Percentiles rank a stretch among this genome's conserved stretches.
Conservation (phyloP, 2,888 invertebrate species). For the Allophyes oxyacanthae region DNA sequence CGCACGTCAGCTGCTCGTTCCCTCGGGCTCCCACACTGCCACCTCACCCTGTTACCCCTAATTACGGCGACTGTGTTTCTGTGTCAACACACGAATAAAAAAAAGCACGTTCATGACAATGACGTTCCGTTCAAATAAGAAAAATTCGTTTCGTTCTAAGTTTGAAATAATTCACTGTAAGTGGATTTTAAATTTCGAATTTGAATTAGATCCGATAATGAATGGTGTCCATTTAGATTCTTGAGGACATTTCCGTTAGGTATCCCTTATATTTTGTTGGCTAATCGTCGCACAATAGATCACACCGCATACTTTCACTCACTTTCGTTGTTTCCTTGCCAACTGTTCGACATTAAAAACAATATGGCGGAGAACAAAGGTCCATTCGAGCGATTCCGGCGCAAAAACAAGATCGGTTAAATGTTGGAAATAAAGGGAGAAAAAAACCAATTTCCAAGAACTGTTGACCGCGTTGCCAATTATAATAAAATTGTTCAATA, state of each 20-base stretch:
- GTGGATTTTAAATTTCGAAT: conserved; percentile 9
- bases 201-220: not conserved
- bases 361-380: conserved; percentile 85
- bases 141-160: not conserved
- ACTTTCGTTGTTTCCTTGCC: conserved; percentile 72
- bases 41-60: conserved; percentile 72
- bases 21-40: conserved; percentile 68
- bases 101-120: conserved; percentile 44
- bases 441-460: conserved; percentile 84
- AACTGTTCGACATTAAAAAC: conserved; percentile 74
- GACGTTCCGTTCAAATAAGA: conserved; percentile 26
- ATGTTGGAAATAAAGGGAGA: conserved; percentile 80
- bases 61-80: conserved; percentile 79
- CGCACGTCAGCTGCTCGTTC: conserved; percentile 73
- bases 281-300: conserved; percentile 63
- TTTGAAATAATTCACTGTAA: conserved; percentile 4
- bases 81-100: conserved; percentile 71
- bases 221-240: conserved; percentile 20
- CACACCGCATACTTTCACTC: conserved; percentile 71
- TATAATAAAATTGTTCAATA: conserved; percentile 87
- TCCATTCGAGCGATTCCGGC: conserved; percentile 74
- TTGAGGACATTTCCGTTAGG: conserved; percentile 6
- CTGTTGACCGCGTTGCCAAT: conserved; percentile 84
- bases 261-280: conserved; percentile 45
- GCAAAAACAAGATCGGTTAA: conserved; percentile 84